Base-by-base conservation (phyloP, 2,888 invertebrate species). In the Cryptophagus acutangulus region DNA sequence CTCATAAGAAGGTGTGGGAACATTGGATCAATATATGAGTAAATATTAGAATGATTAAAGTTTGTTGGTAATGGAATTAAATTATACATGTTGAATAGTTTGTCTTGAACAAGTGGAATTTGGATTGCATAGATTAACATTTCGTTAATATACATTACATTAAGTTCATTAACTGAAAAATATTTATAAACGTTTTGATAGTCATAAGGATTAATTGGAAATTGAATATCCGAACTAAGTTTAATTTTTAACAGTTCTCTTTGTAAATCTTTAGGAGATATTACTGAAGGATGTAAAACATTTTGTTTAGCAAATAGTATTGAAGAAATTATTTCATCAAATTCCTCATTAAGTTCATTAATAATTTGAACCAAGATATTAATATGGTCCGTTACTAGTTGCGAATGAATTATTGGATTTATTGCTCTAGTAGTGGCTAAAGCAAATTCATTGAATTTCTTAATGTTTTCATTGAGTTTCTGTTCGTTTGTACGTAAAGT, bases 401-500 rank as follows among this genome's bases (percentile, higher is more conserved):
- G 4, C 5, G 3, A 5, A 13, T 13, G 3, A 8, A 13, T 13
- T 16, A 31, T 15, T 8, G 3, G 14, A 15, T 8, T 16, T 16
- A 31, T 4, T 10, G 14, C 31, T 5, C 16, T 3, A 3, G 3
- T 31, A n/a, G 31, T 31, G 5, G n/a, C 3, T 5, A 3, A 8
- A 8, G 2, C n/a, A 31, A 31, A 31, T 15, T 31, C 16, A 16
- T 31, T 31, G 16, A 31, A 31, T 31, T 31, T 8, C 3, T 5
- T 3, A 31, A 31, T 31, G n/a, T 31, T 31, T 3, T 31, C 31
- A 31, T 31, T 31, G 3, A 31, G 12, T 31, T 41, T 43, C 3
- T 39, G 16, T 38, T 50, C 46, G 16, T 46, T 48, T 15, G 24
- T 2, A 33, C 39, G 39, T n/a, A 46, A 37, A 2, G 29, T 24